phyloP scores from a whole-genome alignment of 2,113 vertebrate genomes.

The Pardalotus punctatus region DNA sequence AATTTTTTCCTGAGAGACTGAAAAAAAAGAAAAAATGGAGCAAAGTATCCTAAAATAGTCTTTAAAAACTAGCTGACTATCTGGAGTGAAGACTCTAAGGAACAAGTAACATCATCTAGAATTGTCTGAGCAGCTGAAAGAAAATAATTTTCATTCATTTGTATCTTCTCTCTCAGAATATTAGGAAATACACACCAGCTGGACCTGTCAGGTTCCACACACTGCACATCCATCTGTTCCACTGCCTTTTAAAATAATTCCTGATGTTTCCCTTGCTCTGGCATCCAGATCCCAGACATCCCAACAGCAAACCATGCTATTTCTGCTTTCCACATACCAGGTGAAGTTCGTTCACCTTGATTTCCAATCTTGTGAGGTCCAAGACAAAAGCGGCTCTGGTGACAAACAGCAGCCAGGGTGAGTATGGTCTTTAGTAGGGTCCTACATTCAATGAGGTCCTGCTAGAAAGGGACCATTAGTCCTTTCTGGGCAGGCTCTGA shows the following conservation, averaged over 20 bases:
- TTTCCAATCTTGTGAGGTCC: background rate
- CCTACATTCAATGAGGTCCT: rapidly evolving
- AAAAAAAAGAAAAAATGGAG: background rate
- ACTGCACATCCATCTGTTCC: background rate
- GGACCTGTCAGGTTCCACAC: background rate
- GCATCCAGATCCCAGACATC: background rate
- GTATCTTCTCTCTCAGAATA: background rate
- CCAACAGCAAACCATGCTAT: background rate
- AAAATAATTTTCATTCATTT: background rate
- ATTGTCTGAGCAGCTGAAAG: background rate
- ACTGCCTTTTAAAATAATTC: background rate
- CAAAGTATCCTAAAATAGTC: background rate
- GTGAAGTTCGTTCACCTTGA: background rate
- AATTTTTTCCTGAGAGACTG: background rate
- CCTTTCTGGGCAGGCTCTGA: background rate
- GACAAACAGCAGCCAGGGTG: rapidly evolving
- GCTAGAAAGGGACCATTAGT: background rate
- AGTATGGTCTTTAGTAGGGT: background rate
- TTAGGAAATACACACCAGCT: background rate
- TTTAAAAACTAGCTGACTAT: background rate
- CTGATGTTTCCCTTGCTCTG: background rate
- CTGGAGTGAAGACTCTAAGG: background rate
- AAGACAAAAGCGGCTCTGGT: background rate
- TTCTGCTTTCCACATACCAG: background rate
- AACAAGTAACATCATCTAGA: background rate